Evolutionary conservation across 2,888 invertebrate species (phyloP).

Genomic region (Dioctria rufipes): DNA sequence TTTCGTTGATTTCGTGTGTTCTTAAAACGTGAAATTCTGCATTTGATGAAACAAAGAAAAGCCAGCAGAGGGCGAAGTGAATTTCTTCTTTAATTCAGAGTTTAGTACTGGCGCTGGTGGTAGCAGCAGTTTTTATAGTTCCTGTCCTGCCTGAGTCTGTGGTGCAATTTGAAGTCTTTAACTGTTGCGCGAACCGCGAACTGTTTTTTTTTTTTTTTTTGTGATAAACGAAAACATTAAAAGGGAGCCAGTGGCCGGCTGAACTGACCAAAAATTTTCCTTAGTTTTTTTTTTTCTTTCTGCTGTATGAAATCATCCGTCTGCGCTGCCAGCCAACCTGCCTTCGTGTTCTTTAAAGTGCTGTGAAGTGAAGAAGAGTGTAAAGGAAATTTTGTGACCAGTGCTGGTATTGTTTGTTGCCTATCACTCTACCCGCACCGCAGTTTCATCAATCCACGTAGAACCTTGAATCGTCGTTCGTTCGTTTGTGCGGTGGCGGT

Average conservation of each 20-base stretch:
- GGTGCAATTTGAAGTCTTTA: constrained; percentile 29
- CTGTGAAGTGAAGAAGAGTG: background rate
- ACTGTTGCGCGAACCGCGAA: constrained; percentile 13
- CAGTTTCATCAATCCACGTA: background rate
- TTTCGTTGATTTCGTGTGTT: background rate
- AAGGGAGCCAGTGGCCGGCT: background rate
- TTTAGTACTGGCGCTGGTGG: no score
- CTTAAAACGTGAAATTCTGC: constrained; percentile 12
- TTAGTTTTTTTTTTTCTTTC: background rate
- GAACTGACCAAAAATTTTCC: background rate
- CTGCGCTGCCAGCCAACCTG: background rate
- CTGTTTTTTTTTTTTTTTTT: background rate
- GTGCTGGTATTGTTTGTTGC: background rate
- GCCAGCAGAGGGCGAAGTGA: background rate
- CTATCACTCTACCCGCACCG: background rate
- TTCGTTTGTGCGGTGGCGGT: background rate
- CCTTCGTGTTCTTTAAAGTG: background rate
- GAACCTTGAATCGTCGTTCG: constrained; percentile 28
- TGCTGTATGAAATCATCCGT: constrained; percentile 1
- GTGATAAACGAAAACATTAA: constrained; percentile 27
- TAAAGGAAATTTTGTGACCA: background rate
- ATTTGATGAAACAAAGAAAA: background rate
- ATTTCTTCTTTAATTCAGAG: background rate
- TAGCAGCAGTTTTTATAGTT: no score
- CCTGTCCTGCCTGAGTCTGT: background rate